Conservation (phyloP, 2,797 vertebrate genomes). For the Arrhamphus sclerolepis region DNA sequence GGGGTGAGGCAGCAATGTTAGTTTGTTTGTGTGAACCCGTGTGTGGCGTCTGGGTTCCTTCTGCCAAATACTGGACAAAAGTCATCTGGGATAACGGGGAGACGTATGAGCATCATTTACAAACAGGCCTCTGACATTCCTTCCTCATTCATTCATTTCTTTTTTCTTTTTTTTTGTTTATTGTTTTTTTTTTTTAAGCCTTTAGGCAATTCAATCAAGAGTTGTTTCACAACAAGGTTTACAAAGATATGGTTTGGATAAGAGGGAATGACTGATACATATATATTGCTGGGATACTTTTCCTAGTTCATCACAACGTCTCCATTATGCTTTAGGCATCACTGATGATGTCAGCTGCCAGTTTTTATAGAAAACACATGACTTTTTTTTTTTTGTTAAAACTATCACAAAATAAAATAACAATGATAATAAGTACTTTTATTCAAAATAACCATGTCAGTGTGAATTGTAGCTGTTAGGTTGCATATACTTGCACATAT, state of each 20-base stretch:
- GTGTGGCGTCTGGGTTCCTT: constrained; percentile 23
- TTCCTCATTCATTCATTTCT: no score
- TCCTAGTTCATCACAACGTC: constrained; percentile 8
- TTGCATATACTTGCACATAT: no score
- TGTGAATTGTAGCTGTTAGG: neutral
- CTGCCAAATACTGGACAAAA: constrained; percentile 17
- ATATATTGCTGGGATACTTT: neutral
- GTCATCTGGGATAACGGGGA: constrained; percentile 6
- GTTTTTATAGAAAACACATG: constrained; percentile 15
- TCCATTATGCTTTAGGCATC: neutral
- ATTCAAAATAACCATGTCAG: neutral
- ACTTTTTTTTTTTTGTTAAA: neutral
- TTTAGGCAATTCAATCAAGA: neutral
- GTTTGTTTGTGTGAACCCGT: constrained; percentile 22
- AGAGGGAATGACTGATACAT: constrained; percentile 9
- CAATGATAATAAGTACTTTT: neutral
- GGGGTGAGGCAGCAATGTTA: constrained; percentile 51
- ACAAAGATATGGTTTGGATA: constrained; percentile 15
- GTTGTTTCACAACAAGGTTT: constrained; percentile 4
- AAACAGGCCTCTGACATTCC: constrained; percentile 7
- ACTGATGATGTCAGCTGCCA: neutral
- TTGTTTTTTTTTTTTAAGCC: no score
- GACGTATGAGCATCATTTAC: constrained; percentile 18
- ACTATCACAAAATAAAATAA: neutral
- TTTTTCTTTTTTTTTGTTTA: no score